phyloP scores from a whole-genome alignment of 2,113 vertebrate genomes.

The Paradoxurus hermaphroditus region DNA sequence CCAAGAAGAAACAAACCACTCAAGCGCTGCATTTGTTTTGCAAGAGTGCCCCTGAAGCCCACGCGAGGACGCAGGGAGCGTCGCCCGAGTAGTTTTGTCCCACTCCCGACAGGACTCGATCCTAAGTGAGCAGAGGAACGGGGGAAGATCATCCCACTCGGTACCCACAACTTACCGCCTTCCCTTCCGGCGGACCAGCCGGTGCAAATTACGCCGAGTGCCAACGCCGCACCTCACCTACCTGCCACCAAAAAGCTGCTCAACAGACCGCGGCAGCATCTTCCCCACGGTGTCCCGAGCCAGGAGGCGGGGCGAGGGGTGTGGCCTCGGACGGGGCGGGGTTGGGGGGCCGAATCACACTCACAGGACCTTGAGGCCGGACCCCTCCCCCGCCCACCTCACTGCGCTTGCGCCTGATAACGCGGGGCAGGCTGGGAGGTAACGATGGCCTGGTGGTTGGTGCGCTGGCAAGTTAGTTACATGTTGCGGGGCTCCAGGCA shows the following conservation, averaged over 20 bases:
- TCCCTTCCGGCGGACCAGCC: background rate
- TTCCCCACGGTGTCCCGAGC: accelerated
- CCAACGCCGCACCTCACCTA: background rate
- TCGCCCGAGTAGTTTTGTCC: background rate
- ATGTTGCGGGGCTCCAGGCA: accelerated
- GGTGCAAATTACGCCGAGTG: background rate
- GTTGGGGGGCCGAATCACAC: accelerated
- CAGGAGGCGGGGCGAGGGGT: no score
- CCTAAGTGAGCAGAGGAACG: background rate
- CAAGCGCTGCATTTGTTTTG: background rate
- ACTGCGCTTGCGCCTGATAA: background rate
- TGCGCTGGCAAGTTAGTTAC: accelerated
- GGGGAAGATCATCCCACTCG: background rate
- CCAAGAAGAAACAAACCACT: background rate
- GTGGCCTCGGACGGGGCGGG: background rate
- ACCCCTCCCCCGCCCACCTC: background rate
- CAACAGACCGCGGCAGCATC: accelerated
- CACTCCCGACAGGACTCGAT: background rate
- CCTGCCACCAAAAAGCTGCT: accelerated
- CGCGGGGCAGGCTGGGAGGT: background rate
- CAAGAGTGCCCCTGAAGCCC: background rate
- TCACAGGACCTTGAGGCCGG: accelerated
- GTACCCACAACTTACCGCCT: background rate
- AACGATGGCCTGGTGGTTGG: accelerated
- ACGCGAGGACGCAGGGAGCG: background rate